Conservation (phyloP, 2,888 invertebrate genomes). For the Mycalesis mineus region DNA sequence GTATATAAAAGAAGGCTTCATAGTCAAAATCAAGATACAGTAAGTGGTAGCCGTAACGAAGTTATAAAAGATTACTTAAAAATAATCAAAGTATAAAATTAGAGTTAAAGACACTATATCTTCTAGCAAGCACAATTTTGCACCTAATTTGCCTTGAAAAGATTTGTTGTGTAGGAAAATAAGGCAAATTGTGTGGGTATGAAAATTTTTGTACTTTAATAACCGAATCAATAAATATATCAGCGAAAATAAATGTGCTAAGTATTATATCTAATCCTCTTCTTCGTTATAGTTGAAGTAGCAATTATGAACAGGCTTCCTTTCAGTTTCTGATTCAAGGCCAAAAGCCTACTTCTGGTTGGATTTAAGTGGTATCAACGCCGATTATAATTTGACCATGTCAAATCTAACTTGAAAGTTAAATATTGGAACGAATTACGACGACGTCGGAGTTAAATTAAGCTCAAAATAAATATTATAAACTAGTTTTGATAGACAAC, state of each 20-base stretch:
- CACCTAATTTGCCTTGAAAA: too few species aligned
- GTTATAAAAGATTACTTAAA: too few species aligned
- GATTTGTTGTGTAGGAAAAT: too few species aligned
- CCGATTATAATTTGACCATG: slow-evolving; percentile 23
- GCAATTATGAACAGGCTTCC: not conserved
- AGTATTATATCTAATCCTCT: not conserved
- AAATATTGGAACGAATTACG: slow-evolving; percentile 25
- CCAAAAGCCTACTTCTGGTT: slow-evolving; percentile 17
- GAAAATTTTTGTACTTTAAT: too few species aligned
- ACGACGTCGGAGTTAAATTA: slow-evolving; percentile 5
- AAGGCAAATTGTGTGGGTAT: too few species aligned
- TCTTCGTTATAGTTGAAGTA: not conserved
- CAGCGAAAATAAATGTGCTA: too few species aligned
- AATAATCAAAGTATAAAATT: too few species aligned
- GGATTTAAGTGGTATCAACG: slow-evolving; percentile 14
- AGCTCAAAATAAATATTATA: slow-evolving; percentile 12
- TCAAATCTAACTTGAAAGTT: slow-evolving; percentile 15
- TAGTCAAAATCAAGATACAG: not conserved
- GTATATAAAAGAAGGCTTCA: too few species aligned
- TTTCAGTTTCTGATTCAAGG: slow-evolving; percentile 11
- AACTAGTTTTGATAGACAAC: not conserved
- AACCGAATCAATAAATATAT: too few species aligned
- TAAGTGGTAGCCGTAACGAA: too few species aligned
- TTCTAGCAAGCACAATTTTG: too few species aligned
- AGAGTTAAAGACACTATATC: too few species aligned